Conservation (phyloP, 2,888 invertebrate genomes). For the Eudasyphora cyanicolor region DNA sequence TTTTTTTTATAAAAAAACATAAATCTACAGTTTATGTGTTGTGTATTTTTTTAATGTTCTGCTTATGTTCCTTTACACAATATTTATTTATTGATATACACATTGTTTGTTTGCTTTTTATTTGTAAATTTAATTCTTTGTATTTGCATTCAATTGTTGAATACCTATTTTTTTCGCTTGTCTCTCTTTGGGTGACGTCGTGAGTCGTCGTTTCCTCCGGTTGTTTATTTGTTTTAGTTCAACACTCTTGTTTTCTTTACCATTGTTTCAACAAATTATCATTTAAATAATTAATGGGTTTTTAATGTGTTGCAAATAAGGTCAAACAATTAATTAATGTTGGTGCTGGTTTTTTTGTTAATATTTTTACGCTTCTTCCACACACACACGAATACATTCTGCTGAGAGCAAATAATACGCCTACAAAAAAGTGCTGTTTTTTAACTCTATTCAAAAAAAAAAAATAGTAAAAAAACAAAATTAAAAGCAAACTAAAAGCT, state of each 20-base stretch:
- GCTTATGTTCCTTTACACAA: background rate
- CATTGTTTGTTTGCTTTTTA: background rate
- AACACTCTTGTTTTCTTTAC: background rate
- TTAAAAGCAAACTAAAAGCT: background rate
- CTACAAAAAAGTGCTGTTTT: slow-evolving; percentile 48
- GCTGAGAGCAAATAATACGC: slow-evolving; percentile 39
- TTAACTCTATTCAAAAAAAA: slow-evolving; percentile 9
- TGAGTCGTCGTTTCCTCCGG: background rate
- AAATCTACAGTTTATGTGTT: background rate
- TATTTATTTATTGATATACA: background rate
- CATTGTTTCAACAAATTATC: slow-evolving; percentile 35
- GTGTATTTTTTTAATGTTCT: too few species aligned
- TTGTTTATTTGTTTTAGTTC: background rate
- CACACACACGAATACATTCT: too few species aligned
- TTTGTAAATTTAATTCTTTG: slow-evolving; percentile 9
- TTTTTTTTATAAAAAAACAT: background rate
- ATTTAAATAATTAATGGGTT: slow-evolving; percentile 43
- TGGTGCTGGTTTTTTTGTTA: background rate
- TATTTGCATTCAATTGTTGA: background rate
- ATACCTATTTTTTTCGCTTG: slow-evolving; percentile 24
- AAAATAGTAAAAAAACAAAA: slow-evolving; percentile 3
- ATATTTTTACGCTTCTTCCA: slow-evolving; percentile 12
- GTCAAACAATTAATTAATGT: slow-evolving; percentile 24
- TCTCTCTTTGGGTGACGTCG: background rate
- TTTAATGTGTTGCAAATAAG: slow-evolving; percentile 46